Evolutionary conservation across 2,888 invertebrate genomes (phyloP), one percentile per base, ranked within the genome.

Genomic region (Globia sparganii): DNA sequence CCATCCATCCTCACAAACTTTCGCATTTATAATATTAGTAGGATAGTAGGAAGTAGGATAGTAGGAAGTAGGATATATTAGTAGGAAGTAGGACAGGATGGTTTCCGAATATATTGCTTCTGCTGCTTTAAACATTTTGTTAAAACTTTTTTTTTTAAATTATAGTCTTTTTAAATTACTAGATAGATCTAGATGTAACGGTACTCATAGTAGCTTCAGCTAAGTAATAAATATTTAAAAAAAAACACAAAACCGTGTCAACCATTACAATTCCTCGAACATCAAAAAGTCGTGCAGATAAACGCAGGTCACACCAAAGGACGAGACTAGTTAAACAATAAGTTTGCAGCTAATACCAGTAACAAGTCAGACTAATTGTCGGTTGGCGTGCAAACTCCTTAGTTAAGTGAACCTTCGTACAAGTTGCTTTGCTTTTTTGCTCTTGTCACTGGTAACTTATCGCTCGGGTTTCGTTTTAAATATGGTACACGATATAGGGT

Each of bases 361-460:
- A 65, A 80, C 84, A 82, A 83, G 77, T 80, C 72, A 31, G 58
- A 69, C 87, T 92, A 91, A 92, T 92, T 91, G 91, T 87, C 62
- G 86, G 82, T 88, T 91, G 67, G 92, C 92, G 91, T 92, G 92
- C 78, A 68, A 87, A 84, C 76, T 80, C 65, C 68, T 81, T 72
- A 65, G 75, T 75, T 88, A 83, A 88, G 77, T 87, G 78, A 75
- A 71, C 72, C 80, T 66, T 77, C 65, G 79, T 69, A 66, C 62
- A 75, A 86, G 68, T 76, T 75, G 58, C 74, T 78, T 81, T 72
- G 46, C 58, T 89, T 88, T 87, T 89, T 86, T 73, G 73, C 40
- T 78, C 62, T 77, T 81, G 78, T 85, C 77, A 69, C 84, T 40
- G 2, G 76, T 82, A 81, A 85, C 11, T 62, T 82, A 87, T 85